Evolutionary conservation across 2,113 vertebrate genomes (phyloP), one percentile per base, ranked within the genome.

Genomic region (Bujurquina vittata): DNA sequence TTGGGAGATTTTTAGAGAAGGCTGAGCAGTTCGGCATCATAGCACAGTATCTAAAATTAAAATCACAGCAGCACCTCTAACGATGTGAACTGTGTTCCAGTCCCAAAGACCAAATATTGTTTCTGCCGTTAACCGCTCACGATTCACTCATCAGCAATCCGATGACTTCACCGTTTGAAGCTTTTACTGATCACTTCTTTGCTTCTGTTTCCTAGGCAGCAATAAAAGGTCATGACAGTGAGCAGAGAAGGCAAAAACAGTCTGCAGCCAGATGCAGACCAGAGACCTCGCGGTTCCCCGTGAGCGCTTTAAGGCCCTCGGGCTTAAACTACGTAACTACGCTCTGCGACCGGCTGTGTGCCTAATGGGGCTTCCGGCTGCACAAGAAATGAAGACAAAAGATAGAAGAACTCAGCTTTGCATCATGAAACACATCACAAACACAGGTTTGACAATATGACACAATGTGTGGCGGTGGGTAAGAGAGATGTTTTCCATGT

Each of bases 21-120:
- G 17, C 56, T 63, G 31, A 63, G 72, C 58, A 77, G 76, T 33
- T 76, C 31, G 22, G 73, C 49, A 52, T 58, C 40, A 31, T 77
- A 54, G 18, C 54, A 78, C 23, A 46, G 81, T 57, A 61, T 81
- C 15, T 7, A 58, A 35, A 57, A 37, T 37, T 20, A 18, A 9
- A 2, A 3, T 10, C 43, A 37, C 3, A 37, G 49, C 2, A 2
- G 46, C 20, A 31, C 26, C 56, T 31, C 11, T 20, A 62, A 62
- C 18, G 40, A 65, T 17, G 65, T 31, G 43, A 52, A 72, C 65
- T 17, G 12, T 26, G 11, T 6, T 57, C 56, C 7, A 14, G 7
- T 23, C 11, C 11, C 11, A 57, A 52, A 26, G 22, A 57, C 7
- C 22, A 57, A 57, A 26, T 57, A 3, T 22, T 12, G 5, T 2